A percentile compares a stretch with the other conserved stretches of the same genome.
Conservation (phyloP, 2,113 vertebrate genomes). For the Porphyrio hochstetteri region DNA sequence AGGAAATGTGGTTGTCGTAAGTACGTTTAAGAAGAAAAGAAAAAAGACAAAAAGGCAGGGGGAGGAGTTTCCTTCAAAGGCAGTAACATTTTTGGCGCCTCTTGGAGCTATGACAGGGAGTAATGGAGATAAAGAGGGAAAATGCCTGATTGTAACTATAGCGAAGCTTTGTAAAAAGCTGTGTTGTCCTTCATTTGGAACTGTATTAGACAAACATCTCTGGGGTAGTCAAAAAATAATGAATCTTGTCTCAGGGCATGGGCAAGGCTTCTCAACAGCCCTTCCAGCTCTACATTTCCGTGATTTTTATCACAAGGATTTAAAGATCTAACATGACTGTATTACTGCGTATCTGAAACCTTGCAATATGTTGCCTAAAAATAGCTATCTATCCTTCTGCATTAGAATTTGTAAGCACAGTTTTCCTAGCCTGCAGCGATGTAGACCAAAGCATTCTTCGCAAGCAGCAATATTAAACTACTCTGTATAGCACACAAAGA, state of each 20-base stretch:
- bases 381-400: background rate
- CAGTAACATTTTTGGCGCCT: background rate
- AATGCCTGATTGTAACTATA: background rate
- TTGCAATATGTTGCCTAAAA: slow-evolving; percentile 27
- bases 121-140: background rate
- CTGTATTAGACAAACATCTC: background rate
- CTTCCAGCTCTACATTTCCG: background rate
- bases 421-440: slow-evolving; percentile 35
- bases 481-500: slow-evolving; percentile 16
- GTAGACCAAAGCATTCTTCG: slow-evolving; percentile 32
- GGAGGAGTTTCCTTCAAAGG: background rate
- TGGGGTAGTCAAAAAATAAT: background rate
- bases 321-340: background rate
- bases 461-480: slow-evolving; percentile 2
- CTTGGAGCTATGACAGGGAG: background rate
- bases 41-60: accelerated
- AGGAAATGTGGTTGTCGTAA: background rate
- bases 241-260: background rate
- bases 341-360: background rate
- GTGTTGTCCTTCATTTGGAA: background rate
- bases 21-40: background rate
- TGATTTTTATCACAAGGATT: background rate
- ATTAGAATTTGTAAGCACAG: slow-evolving; percentile 31
- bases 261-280: background rate
- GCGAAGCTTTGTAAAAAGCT: background rate